Base-by-base conservation (phyloP, 2,113 vertebrate genomes). In the Phrynosoma platyrhinos region DNA sequence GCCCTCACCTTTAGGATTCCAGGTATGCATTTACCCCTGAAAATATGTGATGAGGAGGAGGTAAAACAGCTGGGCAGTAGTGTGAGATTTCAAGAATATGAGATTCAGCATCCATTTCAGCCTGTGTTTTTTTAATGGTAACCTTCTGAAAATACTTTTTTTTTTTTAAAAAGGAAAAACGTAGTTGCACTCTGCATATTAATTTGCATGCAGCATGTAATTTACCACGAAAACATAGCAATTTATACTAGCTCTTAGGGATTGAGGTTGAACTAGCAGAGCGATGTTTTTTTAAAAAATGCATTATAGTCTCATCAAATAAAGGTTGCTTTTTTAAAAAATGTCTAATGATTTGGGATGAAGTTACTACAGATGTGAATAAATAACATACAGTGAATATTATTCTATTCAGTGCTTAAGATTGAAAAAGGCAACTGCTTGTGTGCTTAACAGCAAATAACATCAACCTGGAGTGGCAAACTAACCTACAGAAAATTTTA, bases 361-460 rank as follows among this genome's bases (percentile, higher is more conserved):
- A 6, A 18, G 4, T 64, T 3, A 1, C 9, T 30, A 66, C 74
- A 85, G 5, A 47, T 64, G 20, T 52, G 30, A 78, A 25, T 83
- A 42, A 90, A 89, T 91, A 88, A 91, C 94, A 95, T 92, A 58
- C 36, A 82, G 84, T 47, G 47, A 85, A 52, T 91, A 79, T 62
- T 86, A 84, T 36, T 86, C 85, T 74, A 92, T 91, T 94, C 93
- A 85, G 58, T 87, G 92, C 93, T 62, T 91, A 90, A 93, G 87
- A 91, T 90, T 84, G 64, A 21, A 21, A 64, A 66, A 62, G 40
- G 53, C 69, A 55, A 25, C 82, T 53, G 75, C 21, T 40, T 32
- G 62, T 74, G 0, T 52, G 58, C 58, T 68, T 93, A 83, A 55
- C 74, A 83, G 74, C 32, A 89, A 72, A 87, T 83, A 93, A 78